Base-by-base conservation (phyloP, 1,140 invertebrate species). In the Drosophila bipectinata region DNA sequence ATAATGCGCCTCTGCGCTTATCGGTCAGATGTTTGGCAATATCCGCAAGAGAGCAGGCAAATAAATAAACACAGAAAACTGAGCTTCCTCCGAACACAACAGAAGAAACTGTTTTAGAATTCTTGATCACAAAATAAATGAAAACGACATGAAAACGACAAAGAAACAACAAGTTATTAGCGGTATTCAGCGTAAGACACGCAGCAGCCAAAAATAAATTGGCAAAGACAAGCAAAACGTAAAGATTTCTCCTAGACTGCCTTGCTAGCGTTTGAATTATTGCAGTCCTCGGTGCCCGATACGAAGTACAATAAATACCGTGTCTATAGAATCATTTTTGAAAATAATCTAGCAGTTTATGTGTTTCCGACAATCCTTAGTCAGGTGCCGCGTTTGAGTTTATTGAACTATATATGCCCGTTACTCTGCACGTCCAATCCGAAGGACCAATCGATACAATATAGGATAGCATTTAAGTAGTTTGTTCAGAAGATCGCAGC, bases 321-420 rank as follows among this genome's bases (percentile, higher is more conserved):
- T 79, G 84, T 87, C 89, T 88, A 79, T 83, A 84, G 84, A 83
- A 84, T 73, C 79, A 88, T 88, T 75, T 68, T 83, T 79, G 75
- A 48, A 88, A 77, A 89, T 84, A 79, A 69, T 79, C 79, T 84
- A 39, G 44, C 62, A 72, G 77, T 72, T 72, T 89, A 5, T 82
- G 79, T 52, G 51, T 66, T 72, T 32, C 32, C 18, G 8, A 54
- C 41, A 47, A 26, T 34, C 52, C 14, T 47, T 56, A 39, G 32
- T 53, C 32, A 61, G 32, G 37, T 69, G 60, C 48, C 48, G 39
- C 37, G 52, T 60, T 77, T 77, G 60, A 83, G 56, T 76, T 77
- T 77, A 67, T 89, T 82, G 53, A 28, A 21, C 21, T 21, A 21
- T 21, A 2, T 21, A 21, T 21, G 18, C 18, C 18, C 18, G 18